Percentiles rank a stretch among this genome's conserved stretches.
Conservation (phyloP, 2,113 vertebrate genomes). For the Willisornis vidua region DNA sequence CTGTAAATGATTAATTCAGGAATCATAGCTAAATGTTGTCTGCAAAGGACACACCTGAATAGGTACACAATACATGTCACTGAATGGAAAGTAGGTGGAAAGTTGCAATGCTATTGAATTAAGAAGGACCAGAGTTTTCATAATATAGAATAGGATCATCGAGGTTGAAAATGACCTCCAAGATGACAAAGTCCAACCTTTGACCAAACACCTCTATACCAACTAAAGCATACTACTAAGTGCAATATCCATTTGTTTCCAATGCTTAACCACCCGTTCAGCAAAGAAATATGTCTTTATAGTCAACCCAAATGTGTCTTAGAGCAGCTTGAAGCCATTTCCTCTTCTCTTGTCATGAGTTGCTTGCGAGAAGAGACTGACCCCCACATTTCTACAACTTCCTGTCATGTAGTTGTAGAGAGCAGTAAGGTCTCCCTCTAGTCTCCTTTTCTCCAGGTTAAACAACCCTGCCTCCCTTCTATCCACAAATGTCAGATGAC, state of each 20-base stretch:
- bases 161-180: background rate
- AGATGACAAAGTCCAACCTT: background rate
- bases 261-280: background rate
- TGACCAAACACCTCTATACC: background rate
- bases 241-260: background rate
- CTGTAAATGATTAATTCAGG: slow-evolving; percentile 64
- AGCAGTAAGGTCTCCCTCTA: background rate
- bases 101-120: background rate
- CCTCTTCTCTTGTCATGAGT: background rate
- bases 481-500: background rate
- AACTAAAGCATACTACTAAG: background rate
- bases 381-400: background rate
- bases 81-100: background rate
- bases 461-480: background rate
- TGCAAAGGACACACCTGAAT: background rate
- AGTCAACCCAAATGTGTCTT: background rate
- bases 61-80: background rate
- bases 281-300: background rate
- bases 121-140: background rate
- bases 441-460: background rate
- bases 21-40: background rate
- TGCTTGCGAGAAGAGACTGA: background rate
- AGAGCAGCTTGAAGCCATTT: background rate
- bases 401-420: background rate
- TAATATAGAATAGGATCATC: background rate